Percentiles rank a stretch among this genome's conserved stretches.
Conservation (phyloP, 2,113 vertebrate genomes). For the Dolichallabes microphthalmus region DNA sequence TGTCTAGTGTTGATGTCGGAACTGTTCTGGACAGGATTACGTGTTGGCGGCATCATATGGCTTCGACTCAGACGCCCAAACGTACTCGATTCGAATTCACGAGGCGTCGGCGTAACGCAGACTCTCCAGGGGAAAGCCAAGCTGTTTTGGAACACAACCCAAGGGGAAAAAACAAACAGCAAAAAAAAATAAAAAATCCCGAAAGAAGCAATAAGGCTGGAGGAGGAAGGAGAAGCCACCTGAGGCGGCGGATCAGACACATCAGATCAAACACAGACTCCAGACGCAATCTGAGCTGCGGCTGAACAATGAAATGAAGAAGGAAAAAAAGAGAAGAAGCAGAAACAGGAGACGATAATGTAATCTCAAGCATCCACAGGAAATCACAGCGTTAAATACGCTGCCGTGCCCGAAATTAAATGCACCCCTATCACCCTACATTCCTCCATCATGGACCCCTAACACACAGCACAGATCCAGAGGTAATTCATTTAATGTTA, state of each 20-base stretch:
- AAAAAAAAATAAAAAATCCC: background rate
- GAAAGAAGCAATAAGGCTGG: background rate
- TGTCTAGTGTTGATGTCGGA: too few relatives aligned
- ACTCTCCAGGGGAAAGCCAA: too few relatives aligned
- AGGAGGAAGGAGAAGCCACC: background rate
- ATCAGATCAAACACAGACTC: slow-evolving; percentile 2
- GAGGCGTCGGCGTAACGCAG: too few relatives aligned
- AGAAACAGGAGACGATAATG: background rate
- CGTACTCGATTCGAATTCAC: too few relatives aligned
- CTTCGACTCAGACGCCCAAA: too few relatives aligned
- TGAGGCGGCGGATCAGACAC: background rate
- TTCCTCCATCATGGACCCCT: background rate
- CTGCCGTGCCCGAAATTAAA: background rate
- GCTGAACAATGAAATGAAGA: background rate
- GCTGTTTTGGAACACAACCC: background rate
- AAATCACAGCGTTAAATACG: background rate
- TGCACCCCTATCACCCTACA: background rate
- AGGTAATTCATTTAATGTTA: background rate
- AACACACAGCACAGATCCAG: background rate
- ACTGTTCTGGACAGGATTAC: too few relatives aligned
- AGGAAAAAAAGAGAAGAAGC: too few relatives aligned
- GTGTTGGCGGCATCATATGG: too few relatives aligned
- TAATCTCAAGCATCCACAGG: background rate
- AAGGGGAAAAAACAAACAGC: background rate
- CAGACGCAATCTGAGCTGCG: background rate